phyloP scores from a whole-genome alignment of 1,140 invertebrate species.

The Phymorhynchus buccinoides region DNA sequence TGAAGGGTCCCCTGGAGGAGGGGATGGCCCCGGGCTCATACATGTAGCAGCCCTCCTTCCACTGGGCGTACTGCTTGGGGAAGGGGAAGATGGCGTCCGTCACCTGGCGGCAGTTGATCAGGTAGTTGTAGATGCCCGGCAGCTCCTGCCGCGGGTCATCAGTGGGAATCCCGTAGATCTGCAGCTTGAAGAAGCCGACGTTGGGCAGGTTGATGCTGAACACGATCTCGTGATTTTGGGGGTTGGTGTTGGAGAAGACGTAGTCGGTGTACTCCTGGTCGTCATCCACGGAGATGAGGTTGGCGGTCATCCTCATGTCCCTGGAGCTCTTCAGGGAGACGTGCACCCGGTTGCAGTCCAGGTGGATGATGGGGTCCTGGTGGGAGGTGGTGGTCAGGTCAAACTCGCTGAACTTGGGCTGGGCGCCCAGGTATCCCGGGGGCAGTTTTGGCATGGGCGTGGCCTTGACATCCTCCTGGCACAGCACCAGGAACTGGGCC shows the following conservation, averaged over 20 bases:
- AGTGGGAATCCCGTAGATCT: conserved; percentile 71
- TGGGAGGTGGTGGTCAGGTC: conserved; percentile 67
- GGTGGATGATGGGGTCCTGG: conserved; percentile 69
- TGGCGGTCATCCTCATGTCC: conserved; percentile 69
- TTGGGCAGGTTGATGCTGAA: conserved; percentile 66
- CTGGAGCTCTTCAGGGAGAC: conserved; percentile 60
- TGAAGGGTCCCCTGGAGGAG: conserved; percentile 42
- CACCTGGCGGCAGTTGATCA: conserved; percentile 67
- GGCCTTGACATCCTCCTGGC: conserved; percentile 67
- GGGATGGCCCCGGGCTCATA: conserved; percentile 65
- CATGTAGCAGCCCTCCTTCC: conserved; percentile 74
- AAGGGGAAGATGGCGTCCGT: conserved; percentile 64
- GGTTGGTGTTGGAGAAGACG: conserved; percentile 68
- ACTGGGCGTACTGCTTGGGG: conserved; percentile 74
- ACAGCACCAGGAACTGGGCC: conserved; percentile 71
- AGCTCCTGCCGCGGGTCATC: conserved; percentile 67
- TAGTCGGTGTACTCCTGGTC: conserved; percentile 67
- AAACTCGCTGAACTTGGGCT: conserved; percentile 69
- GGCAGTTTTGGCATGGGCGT: conserved; percentile 69
- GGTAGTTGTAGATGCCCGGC: conserved; percentile 73
- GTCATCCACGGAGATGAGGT: conserved; percentile 67
- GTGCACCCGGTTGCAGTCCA: conserved; percentile 64
- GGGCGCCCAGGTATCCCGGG: conserved; percentile 70
- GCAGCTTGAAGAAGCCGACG: conserved; percentile 71
- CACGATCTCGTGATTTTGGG: conserved; percentile 37